Percentiles rank a stretch among this genome's conserved stretches.
phyloP scores from a whole-genome alignment of 2,888 invertebrate genomes.

The Agonopterix subpropinquella region DNA sequence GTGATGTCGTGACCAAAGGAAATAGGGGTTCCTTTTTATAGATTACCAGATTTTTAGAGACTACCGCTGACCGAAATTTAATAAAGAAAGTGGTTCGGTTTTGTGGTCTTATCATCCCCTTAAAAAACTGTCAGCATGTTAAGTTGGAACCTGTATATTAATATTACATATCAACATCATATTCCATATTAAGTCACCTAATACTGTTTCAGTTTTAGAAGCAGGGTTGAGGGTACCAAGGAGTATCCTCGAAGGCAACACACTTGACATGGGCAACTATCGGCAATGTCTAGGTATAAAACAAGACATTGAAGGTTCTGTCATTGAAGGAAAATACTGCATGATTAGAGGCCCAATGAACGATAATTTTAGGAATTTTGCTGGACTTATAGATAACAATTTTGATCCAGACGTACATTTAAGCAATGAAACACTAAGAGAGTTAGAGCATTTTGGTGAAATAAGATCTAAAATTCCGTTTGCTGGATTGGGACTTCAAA shows the following conservation, averaged over 20 bases:
- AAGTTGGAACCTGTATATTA: no score
- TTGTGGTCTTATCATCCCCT: no score
- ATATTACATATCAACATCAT: no score
- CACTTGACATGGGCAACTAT: constrained; percentile 35
- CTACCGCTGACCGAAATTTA: no score
- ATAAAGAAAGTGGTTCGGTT: no score
- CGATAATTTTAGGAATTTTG: neutral
- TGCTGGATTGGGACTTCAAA: neutral
- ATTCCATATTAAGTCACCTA: neutral
- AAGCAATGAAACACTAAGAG: neutral
- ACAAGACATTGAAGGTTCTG: constrained; percentile 20
- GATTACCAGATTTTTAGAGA: no score
- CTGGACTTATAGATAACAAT: neutral
- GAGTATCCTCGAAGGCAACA: constrained; percentile 25
- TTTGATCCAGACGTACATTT: neutral
- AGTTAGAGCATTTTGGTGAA: neutral
- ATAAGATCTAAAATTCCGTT: neutral
- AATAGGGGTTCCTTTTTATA: no score
- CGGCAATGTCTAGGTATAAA: constrained; percentile 32
- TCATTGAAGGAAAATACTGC: constrained; percentile 50
- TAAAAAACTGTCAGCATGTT: no score
- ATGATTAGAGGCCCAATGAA: constrained; percentile 19
- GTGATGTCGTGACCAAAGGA: no score
- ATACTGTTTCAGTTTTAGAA: constrained; percentile 23
- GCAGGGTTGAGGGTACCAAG: constrained; percentile 32